Percentiles rank a stretch among this genome's conserved stretches.
These are phyloP conservation scores for Argynnis bischoffii DNA, from an alignment of 2,888 invertebrate genomes.

Conservation along the genomic window DNA sequence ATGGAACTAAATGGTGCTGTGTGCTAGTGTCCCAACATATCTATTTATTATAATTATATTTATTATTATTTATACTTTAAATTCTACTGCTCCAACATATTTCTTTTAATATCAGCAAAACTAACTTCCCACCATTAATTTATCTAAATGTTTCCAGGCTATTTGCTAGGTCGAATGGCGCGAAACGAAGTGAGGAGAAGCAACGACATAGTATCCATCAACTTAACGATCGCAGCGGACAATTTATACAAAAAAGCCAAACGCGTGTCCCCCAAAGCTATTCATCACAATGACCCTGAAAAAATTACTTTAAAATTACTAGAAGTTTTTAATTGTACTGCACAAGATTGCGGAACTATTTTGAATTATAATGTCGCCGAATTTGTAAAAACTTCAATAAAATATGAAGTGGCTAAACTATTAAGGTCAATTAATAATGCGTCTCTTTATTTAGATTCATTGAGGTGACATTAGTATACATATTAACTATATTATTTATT, in stretches of 20 bases:
- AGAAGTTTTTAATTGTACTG: constrained; percentile 61
- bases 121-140: background rate
- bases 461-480: constrained; percentile 58
- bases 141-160: constrained; percentile 56
- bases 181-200: constrained; percentile 55
- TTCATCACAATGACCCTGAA: constrained; percentile 61
- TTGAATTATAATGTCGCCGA: constrained; percentile 59
- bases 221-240: constrained; percentile 61
- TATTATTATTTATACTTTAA: too few relatives aligned
- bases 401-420: constrained; percentile 60
- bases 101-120: background rate
- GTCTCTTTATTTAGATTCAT: constrained; percentile 62
- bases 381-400: constrained; percentile 61
- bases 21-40: too few relatives aligned
- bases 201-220: constrained; percentile 60
- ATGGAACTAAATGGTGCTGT: too few relatives aligned
- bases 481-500: background rate
- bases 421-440: constrained; percentile 64
- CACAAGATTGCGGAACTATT: constrained; percentile 54
- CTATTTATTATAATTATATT: too few relatives aligned
- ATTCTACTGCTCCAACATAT: background rate
- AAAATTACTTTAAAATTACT: constrained; percentile 58
- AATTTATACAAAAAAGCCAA: constrained; percentile 64
- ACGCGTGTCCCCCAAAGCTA: constrained; percentile 61
- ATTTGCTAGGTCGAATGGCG: constrained; percentile 65